A percentile compares a stretch with the other conserved stretches of the same genome.
phyloP scores from a whole-genome alignment of 2,113 vertebrate genomes.

The Donacobius atricapilla region DNA sequence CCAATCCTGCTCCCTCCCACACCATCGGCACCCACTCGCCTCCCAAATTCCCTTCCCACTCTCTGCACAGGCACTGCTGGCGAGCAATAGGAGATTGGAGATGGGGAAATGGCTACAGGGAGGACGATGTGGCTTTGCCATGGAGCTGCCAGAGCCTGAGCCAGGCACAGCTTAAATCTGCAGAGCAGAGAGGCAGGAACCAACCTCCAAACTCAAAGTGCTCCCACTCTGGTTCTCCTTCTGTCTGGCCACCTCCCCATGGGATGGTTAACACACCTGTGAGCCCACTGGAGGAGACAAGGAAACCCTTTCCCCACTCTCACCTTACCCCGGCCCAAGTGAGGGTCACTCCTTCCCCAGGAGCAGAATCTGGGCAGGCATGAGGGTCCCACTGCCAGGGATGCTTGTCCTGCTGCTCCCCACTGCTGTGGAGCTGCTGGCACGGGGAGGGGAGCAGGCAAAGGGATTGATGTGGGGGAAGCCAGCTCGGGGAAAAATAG shows the following conservation, averaged over 20 bases:
- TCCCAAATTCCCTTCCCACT: neutral
- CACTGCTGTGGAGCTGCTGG: fast-evolving
- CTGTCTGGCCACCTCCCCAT: neutral
- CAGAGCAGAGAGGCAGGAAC: neutral
- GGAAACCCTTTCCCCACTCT: neutral
- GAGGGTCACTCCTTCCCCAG: neutral
- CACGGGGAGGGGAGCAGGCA: neutral
- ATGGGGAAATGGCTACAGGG: neutral
- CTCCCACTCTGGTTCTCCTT: neutral
- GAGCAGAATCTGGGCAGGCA: neutral
- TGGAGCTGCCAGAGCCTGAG: neutral
- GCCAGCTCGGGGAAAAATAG: constrained; percentile 66
- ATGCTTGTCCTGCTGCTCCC: neutral
- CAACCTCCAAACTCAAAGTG: neutral
- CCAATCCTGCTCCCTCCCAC: neutral
- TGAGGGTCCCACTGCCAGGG: neutral
- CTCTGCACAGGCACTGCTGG: neutral
- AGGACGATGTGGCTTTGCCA: fast-evolving
- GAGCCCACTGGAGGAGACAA: fast-evolving
- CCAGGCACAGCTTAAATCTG: neutral
- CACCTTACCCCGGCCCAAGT: fast-evolving
- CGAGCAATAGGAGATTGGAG: neutral
- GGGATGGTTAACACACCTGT: fast-evolving
- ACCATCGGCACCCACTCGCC: neutral
- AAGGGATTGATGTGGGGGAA: constrained; percentile 54